phyloP scores from a whole-genome alignment of 2,888 invertebrate genomes.

The Ametastegia equiseti region DNA sequence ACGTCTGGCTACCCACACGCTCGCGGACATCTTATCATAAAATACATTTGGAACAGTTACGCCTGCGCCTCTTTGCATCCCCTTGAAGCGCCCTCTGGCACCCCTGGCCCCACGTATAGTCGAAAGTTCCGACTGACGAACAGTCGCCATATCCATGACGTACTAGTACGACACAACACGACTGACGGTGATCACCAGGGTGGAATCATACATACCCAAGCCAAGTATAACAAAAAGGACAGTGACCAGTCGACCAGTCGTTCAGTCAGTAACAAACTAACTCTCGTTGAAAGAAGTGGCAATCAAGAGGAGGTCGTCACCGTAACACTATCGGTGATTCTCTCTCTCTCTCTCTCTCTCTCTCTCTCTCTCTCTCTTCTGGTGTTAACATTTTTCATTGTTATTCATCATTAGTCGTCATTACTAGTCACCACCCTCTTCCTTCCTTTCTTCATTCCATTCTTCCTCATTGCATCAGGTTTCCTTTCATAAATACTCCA shows the following conservation, averaged over 20 bases:
- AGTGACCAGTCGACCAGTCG: background rate
- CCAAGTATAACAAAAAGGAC: background rate
- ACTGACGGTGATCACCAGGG: background rate
- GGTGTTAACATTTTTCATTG: background rate
- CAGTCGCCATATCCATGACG: constrained; percentile 1
- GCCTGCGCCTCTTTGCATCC: constrained; percentile 19
- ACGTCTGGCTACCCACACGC: background rate
- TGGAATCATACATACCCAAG: background rate
- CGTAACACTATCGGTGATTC: background rate
- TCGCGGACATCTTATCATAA: background rate
- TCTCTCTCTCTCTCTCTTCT: no score
- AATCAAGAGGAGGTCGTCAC: background rate
- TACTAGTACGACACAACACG: no score
- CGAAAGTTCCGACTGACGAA: background rate
- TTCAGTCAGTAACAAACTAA: constrained; percentile 5
- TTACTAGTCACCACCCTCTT: no score
- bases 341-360: background rate
- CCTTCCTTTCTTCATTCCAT: background rate
- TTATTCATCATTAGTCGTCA: background rate
- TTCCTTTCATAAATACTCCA: no score
- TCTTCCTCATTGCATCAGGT: background rate
- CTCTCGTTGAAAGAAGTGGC: background rate
- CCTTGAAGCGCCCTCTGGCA: constrained; percentile 39
- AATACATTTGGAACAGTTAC: background rate
- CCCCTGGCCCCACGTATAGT: background rate